Percentiles rank a stretch among this genome's conserved stretches.
Conservation (phyloP, 2,113 vertebrate genomes). For the Chlorodrepanis virens region DNA sequence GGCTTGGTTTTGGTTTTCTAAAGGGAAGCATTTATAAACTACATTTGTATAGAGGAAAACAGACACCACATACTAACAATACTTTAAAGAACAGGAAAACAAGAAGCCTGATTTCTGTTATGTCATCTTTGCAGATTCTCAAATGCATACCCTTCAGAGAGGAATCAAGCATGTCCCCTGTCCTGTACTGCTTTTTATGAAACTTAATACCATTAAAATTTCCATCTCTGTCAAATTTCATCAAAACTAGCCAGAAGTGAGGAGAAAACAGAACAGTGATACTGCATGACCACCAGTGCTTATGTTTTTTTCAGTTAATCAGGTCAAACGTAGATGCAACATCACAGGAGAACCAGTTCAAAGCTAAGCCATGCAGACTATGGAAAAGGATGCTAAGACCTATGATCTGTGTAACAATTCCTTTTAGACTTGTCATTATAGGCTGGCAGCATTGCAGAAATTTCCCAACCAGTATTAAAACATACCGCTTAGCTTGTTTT, state of each 20-base stretch:
- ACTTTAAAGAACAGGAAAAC: neutral
- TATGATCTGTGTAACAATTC: neutral
- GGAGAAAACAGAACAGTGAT: neutral
- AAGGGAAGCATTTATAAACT: neutral
- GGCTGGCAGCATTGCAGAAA: neutral
- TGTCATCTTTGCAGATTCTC: neutral
- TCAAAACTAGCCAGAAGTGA: neutral
- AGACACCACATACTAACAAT: neutral
- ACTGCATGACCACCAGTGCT: neutral
- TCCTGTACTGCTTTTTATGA: neutral
- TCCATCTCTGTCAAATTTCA: neutral
- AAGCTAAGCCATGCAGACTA: neutral
- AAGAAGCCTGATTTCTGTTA: neutral
- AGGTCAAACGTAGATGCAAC: neutral
- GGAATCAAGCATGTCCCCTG: accelerated
- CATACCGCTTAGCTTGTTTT: conserved; percentile 91
- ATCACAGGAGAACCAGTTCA: neutral
- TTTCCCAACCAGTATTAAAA: neutral
- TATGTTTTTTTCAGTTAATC: neutral
- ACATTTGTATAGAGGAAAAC: neutral
- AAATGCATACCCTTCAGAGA: neutral
- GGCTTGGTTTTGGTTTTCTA: neutral
- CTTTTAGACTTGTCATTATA: neutral
- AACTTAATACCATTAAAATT: neutral
- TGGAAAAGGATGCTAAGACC: neutral